These are phyloP conservation scores for Lates japonicus DNA, from an alignment of 2,797 vertebrate genomes.

Conservation along the genomic window DNA sequence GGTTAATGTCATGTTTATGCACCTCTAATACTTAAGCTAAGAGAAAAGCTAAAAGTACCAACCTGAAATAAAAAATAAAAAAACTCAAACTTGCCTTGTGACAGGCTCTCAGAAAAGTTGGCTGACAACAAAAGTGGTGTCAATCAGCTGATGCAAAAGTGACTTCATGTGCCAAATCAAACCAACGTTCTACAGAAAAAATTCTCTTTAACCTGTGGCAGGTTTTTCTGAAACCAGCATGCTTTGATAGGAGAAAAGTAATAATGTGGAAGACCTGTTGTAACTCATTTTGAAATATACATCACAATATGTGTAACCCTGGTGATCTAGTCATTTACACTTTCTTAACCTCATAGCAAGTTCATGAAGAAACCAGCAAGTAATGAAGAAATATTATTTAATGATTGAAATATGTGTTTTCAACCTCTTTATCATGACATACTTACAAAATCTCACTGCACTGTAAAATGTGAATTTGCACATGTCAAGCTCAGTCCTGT, in stretches of 20 bases:
- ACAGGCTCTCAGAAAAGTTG: slow-evolving; percentile 27
- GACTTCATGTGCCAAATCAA: slow-evolving; percentile 52
- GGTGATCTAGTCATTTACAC: too few relatives aligned
- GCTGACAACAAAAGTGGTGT: slow-evolving; percentile 42
- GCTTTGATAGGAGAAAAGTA: background rate
- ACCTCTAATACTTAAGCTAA: background rate
- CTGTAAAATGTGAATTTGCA: background rate
- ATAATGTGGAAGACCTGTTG: background rate
- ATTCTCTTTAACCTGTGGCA: slow-evolving; percentile 21
- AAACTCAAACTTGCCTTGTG: background rate
- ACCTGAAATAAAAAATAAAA: slow-evolving; percentile 19
- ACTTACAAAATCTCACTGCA: background rate
- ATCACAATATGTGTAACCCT: background rate
- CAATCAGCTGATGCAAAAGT: slow-evolving; percentile 45
- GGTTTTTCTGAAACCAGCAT: background rate
- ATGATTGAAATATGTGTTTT: background rate
- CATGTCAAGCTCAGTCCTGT: too few relatives aligned
- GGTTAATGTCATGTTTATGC: background rate
- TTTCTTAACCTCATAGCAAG: background rate
- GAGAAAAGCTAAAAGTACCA: slow-evolving; percentile 6
- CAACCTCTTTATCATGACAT: too few relatives aligned
- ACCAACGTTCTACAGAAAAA: slow-evolving; percentile 15
- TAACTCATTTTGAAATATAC: background rate
- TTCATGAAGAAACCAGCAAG: background rate
- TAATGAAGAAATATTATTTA: background rate